These are phyloP conservation scores for Pedetes capensis DNA, from an alignment of 2,113 vertebrate genomes.

Conservation along the genomic window DNA sequence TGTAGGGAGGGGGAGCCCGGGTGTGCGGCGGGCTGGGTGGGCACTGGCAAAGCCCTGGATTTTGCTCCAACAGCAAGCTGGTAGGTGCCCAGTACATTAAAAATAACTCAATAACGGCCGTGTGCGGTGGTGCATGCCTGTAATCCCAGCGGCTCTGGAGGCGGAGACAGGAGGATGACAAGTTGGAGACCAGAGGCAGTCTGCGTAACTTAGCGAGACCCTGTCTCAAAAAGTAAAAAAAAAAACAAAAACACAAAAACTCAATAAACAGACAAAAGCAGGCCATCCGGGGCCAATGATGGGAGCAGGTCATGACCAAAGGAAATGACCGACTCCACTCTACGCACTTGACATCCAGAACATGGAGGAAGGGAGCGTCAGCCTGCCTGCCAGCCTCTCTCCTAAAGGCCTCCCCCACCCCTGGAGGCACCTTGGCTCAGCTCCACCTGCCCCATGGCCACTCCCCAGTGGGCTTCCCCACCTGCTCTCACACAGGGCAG, in stretches of 20 bases:
- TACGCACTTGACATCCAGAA: fast-evolving
- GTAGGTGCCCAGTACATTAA: fast-evolving
- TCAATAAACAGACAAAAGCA: too few relatives aligned
- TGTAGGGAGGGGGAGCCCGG: fast-evolving
- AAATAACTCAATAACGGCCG: neutral
- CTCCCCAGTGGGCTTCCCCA: fast-evolving
- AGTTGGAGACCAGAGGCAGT: too few relatives aligned
- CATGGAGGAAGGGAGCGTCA: too few relatives aligned
- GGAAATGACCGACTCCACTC: fast-evolving
- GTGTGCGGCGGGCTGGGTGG: too few relatives aligned
- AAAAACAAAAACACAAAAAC: too few relatives aligned
- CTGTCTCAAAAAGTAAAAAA: too few relatives aligned
- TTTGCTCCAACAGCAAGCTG: fast-evolving
- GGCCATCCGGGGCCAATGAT: fast-evolving
- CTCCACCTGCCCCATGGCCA: neutral
- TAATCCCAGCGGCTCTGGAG: too few relatives aligned
- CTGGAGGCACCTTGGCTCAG: fast-evolving
- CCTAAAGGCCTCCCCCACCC: neutral
- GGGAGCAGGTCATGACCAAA: fast-evolving
- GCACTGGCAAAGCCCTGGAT: fast-evolving
- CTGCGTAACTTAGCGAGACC: too few relatives aligned
- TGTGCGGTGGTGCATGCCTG: too few relatives aligned
- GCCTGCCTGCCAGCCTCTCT: fast-evolving
- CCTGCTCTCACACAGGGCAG: neutral
- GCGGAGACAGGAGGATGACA: too few relatives aligned